A percentile compares a stretch with the other conserved stretches of the same genome.
Evolutionary conservation across 1,140 invertebrate genomes (phyloP).

Genomic region (Belonocnema kinseyi): DNA sequence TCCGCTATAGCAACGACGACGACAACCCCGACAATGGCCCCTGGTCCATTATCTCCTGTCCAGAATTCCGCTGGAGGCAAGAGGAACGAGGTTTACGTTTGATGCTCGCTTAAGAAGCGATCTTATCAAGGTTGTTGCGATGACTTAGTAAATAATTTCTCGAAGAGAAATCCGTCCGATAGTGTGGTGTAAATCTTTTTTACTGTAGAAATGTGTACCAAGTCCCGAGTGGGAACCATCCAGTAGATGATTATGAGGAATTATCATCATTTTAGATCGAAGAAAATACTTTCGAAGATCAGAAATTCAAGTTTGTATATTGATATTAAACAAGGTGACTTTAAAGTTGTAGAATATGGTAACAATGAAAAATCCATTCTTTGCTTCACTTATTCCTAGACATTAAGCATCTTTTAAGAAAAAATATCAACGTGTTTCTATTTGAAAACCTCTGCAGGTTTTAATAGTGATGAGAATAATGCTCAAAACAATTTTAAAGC

Average conservation of each 20-base stretch:
- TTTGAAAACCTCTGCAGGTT: too few relatives aligned
- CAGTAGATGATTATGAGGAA: not conserved
- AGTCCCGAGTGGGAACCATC: too few relatives aligned
- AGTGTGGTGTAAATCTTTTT: not conserved
- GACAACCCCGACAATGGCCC: constrained; percentile 36
- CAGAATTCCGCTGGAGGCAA: constrained; percentile 59
- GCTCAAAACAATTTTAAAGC: too few relatives aligned
- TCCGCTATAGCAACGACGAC: constrained; percentile 12
- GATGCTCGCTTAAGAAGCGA: constrained; percentile 36
- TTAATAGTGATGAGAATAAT: too few relatives aligned
- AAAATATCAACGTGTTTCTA: too few relatives aligned
- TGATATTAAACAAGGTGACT: too few relatives aligned
- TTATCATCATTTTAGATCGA: not conserved
- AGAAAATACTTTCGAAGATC: not conserved
- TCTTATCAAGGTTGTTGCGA: not conserved
- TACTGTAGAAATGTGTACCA: constrained; percentile 25
- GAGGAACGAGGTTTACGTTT: constrained; percentile 76
- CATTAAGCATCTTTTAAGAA: too few relatives aligned
- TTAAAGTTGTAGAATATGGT: too few relatives aligned
- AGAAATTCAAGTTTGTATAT: not conserved
- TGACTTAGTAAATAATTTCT: constrained; percentile 6
- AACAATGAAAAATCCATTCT: too few relatives aligned
- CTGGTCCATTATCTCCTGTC: constrained; percentile 31
- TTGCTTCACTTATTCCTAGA: too few relatives aligned
- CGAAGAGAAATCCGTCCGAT: constrained; percentile 14